Evolutionary conservation across 2,113 vertebrate genomes (phyloP).

Genomic region (Tychaedon coryphoeus): DNA sequence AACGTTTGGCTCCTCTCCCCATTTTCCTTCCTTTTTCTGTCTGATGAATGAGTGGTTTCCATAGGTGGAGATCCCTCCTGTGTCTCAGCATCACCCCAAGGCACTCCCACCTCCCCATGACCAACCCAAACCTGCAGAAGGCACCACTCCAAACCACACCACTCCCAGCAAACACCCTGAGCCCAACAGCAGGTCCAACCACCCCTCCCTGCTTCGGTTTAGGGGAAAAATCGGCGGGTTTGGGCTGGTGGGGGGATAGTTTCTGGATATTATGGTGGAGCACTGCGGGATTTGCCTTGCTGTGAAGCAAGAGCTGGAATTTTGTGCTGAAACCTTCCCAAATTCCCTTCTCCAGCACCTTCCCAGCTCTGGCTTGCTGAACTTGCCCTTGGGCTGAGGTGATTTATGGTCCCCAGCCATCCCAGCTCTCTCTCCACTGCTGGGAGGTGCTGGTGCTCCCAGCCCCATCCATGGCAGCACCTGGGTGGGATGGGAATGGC

Average conservation of each 20-base stretch:
- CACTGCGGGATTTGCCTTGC: background rate
- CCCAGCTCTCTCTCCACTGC: background rate
- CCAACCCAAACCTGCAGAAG: background rate
- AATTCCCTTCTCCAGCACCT: background rate
- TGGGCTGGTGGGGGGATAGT: background rate
- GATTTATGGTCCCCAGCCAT: background rate
- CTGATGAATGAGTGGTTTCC: background rate
- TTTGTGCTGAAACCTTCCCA: background rate
- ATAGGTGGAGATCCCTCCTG: fast-evolving
- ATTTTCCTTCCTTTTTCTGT: background rate
- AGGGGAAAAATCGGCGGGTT: background rate
- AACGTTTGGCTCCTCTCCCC: background rate
- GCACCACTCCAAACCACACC: background rate
- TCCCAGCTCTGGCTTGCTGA: background rate
- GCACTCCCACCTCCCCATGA: background rate
- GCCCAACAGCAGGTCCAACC: background rate
- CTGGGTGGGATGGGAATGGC: background rate
- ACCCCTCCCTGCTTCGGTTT: background rate
- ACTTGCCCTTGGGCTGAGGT: background rate
- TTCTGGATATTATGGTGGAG: background rate
- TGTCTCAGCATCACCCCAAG: background rate
- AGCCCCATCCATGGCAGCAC: background rate
- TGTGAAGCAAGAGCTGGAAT: background rate
- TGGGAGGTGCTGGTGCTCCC: background rate
- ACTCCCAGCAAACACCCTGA: background rate